Percentiles rank a stretch among this genome's conserved stretches.
Conservation (phyloP, 2,888 invertebrate species). For the Acanthoscelides obtectus region DNA sequence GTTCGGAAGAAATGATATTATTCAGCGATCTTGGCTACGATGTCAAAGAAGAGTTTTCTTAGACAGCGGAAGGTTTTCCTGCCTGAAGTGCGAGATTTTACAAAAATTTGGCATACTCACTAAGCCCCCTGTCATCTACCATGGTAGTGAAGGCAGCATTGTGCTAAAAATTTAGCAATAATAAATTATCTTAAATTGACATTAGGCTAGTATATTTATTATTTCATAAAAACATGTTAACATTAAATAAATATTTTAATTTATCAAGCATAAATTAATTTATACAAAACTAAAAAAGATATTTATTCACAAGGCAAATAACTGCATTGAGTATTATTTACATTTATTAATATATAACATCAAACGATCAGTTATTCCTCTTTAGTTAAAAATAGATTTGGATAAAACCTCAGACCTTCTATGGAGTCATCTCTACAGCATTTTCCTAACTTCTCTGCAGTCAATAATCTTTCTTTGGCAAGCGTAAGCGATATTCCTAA, state of each 20-base stretch:
- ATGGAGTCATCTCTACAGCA: constrained; percentile 94
- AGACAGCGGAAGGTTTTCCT: no score
- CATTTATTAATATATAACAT: neutral
- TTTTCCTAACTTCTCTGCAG: constrained; percentile 80
- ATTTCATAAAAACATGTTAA: neutral
- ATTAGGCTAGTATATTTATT: no score
- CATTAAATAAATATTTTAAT: neutral
- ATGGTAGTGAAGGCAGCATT: no score
- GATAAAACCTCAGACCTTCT: constrained; percentile 91
- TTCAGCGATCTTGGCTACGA: no score
- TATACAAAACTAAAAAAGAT: neutral
- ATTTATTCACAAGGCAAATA: neutral
- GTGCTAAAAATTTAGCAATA: no score
- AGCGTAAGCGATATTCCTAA: constrained; percentile 82
- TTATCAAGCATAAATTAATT: neutral
- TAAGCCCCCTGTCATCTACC: no score
- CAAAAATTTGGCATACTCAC: no score
- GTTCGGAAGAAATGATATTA: no score
- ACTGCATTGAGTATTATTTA: neutral
- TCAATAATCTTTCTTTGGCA: constrained; percentile 83
- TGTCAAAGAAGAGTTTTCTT: no score
- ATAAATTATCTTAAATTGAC: no score
- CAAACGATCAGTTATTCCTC: constrained; percentile 33
- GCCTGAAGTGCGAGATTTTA: no score
- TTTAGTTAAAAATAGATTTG: constrained; percentile 72